Percentiles rank a stretch among this genome's conserved stretches.
These are phyloP conservation scores for Stegodyphus dumicola DNA, from an alignment of 1,140 invertebrate species.

Conservation along the genomic window DNA sequence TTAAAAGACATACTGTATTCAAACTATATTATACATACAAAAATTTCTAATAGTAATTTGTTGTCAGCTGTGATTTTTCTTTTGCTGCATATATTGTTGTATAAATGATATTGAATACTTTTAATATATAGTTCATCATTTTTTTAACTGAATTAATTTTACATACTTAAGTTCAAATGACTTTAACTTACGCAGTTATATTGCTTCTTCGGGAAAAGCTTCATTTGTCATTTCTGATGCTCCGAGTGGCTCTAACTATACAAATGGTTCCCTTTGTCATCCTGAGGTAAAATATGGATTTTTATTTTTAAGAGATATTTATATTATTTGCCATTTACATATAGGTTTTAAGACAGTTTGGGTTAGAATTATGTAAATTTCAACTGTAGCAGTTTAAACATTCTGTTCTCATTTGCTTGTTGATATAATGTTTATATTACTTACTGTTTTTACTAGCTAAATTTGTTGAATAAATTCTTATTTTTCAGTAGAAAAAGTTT, in stretches of 20 bases:
- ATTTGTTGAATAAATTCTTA: neutral
- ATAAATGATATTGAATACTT: too few relatives aligned
- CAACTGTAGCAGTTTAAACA: neutral
- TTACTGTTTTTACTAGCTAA: neutral
- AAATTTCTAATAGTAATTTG: too few relatives aligned
- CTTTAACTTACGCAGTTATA: constrained; percentile 14
- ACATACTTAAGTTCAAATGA: too few relatives aligned
- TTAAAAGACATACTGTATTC: too few relatives aligned
- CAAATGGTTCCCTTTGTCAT: constrained; percentile 24
- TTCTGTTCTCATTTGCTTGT: neutral
- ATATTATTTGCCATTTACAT: neutral
- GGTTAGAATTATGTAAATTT: neutral
- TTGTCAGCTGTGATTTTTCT: too few relatives aligned
- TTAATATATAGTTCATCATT: too few relatives aligned
- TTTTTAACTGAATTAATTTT: too few relatives aligned
- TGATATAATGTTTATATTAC: neutral
- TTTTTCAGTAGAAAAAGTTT: neutral
- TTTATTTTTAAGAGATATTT: neutral
- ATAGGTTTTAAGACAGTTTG: neutral
- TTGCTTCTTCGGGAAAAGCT: constrained; percentile 50
- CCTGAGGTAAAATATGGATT: constrained; percentile 17
- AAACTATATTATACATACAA: too few relatives aligned
- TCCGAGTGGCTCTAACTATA: constrained; percentile 3
- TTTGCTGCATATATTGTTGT: too few relatives aligned
- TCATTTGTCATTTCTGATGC: constrained; percentile 40